phyloP scores from a whole-genome alignment of 2,888 invertebrate species.

The Hyposoter dolosus region DNA sequence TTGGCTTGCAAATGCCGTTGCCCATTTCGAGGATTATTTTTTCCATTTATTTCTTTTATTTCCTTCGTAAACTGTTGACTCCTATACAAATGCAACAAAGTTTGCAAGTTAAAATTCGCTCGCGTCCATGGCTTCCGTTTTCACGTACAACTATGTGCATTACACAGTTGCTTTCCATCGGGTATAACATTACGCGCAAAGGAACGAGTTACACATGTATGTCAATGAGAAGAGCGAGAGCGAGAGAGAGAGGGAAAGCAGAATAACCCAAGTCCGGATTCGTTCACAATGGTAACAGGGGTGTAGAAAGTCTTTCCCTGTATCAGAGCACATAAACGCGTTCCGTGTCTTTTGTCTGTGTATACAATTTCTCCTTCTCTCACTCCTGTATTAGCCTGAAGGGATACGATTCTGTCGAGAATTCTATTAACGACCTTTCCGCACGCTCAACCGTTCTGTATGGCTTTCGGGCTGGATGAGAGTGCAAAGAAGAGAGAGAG shows the following conservation, averaged over 20 bases:
- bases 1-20: neutral
- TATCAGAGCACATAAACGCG: slow-evolving; percentile 24
- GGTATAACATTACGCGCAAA: slow-evolving; percentile 33
- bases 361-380: slow-evolving; percentile 1
- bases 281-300: slow-evolving; percentile 31
- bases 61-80: neutral
- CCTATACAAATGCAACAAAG: neutral
- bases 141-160: slow-evolving; percentile 42
- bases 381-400: slow-evolving; percentile 49
- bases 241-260: neutral
- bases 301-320: neutral
- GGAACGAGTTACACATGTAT: slow-evolving; percentile 45
- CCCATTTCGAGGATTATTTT: neutral
- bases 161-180: slow-evolving; percentile 51
- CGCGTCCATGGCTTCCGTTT: slow-evolving; percentile 29
- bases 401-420: slow-evolving; percentile 64
- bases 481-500: neutral
- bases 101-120: slow-evolving; percentile 35
- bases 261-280: slow-evolving; percentile 17
- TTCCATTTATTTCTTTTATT: neutral
- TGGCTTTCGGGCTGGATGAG: slow-evolving; percentile 15
- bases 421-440: slow-evolving; percentile 68
- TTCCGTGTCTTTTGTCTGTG: neutral
- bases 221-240: slow-evolving; percentile 1
- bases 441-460: slow-evolving; percentile 50